A percentile compares a stretch with the other conserved stretches of the same genome.
Conservation (phyloP, 2,797 vertebrate species). For the Alcedo quadribrachys region DNA sequence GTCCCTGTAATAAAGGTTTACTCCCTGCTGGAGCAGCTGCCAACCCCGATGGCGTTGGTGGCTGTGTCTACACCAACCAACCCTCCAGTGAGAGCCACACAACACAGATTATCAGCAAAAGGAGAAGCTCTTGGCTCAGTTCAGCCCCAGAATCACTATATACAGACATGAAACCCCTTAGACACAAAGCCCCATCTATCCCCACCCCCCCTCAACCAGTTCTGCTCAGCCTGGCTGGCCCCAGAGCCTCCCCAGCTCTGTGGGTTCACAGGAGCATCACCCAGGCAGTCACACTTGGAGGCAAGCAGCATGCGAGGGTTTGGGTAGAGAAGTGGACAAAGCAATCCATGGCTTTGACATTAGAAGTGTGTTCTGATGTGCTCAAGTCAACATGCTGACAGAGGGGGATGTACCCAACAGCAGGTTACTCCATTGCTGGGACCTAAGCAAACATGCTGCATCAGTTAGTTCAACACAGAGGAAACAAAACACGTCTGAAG, state of each 20-base stretch:
- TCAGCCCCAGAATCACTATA: background rate
- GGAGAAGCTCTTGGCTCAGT: slow-evolving; percentile 21
- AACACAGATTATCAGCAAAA: background rate
- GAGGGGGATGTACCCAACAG: slow-evolving; percentile 5
- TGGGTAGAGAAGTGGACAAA: slow-evolving; percentile 17
- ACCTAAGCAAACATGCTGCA: slow-evolving; percentile 36
- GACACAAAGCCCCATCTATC: background rate
- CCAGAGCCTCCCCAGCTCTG: background rate
- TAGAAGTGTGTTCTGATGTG: background rate
- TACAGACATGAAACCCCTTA: slow-evolving; percentile 31
- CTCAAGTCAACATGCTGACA: slow-evolving; percentile 47
- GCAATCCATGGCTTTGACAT: slow-evolving; percentile 14
- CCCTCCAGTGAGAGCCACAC: background rate
- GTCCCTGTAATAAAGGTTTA: slow-evolving; percentile 7
- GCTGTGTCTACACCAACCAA: background rate
- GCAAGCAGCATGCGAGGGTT: slow-evolving; percentile 61
- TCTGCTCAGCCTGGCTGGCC: background rate
- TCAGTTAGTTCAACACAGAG: slow-evolving; percentile 15
- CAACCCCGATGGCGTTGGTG: background rate
- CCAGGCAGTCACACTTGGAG: slow-evolving; percentile 29
- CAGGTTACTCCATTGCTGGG: slow-evolving; percentile 9
- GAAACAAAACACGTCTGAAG: slow-evolving; percentile 1
- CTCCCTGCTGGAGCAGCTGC: slow-evolving; percentile 20
- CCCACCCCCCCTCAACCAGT: background rate
- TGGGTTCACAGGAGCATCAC: slow-evolving; percentile 20